phyloP scores from a whole-genome alignment of 92 coral and sea anemone species.

The Epizoanthus illoricatus region DNA sequence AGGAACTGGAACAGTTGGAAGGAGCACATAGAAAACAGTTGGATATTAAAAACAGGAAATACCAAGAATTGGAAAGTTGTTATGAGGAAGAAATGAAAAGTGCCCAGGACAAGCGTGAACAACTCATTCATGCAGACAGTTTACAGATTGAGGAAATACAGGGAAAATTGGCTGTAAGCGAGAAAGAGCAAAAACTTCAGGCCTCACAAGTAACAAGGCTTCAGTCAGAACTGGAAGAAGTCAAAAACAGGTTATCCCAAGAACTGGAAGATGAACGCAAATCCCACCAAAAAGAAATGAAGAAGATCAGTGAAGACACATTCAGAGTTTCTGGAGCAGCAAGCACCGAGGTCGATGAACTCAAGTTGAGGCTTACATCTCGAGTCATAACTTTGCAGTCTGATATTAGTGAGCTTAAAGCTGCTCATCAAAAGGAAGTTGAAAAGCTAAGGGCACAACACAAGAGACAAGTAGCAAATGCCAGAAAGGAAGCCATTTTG shows the following conservation, averaged over 20 bases:
- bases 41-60: slow-evolving; percentile 13
- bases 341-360: slow-evolving; percentile 78
- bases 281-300: slow-evolving; percentile 75
- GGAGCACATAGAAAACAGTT: slow-evolving; percentile 14
- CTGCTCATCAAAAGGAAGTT: slow-evolving; percentile 76
- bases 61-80: slow-evolving; percentile 12
- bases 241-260: slow-evolving; percentile 54
- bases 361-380: slow-evolving; percentile 84
- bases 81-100: slow-evolving; percentile 20
- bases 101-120: slow-evolving; percentile 4
- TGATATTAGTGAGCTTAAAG: slow-evolving; percentile 92
- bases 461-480: slow-evolving; percentile 72
- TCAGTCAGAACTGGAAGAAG: slow-evolving; percentile 74
- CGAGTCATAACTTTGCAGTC: slow-evolving; percentile 95
- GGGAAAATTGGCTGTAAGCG: slow-evolving; percentile 51
- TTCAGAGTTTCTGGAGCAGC: slow-evolving; percentile 79
- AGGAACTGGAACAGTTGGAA: slow-evolving; percentile 14
- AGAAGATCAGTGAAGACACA: slow-evolving; percentile 79
- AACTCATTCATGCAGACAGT: slow-evolving; percentile 18
- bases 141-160: slow-evolving; percentile 39
- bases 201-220: slow-evolving; percentile 55
- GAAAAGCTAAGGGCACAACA: slow-evolving; percentile 72
- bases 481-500: slow-evolving; percentile 78
- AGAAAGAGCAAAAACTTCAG: slow-evolving; percentile 62
- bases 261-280: slow-evolving; percentile 65